These are phyloP conservation scores for Pseudonaja textilis DNA, from an alignment of 2,113 vertebrate genomes.

Conservation along the genomic window DNA sequence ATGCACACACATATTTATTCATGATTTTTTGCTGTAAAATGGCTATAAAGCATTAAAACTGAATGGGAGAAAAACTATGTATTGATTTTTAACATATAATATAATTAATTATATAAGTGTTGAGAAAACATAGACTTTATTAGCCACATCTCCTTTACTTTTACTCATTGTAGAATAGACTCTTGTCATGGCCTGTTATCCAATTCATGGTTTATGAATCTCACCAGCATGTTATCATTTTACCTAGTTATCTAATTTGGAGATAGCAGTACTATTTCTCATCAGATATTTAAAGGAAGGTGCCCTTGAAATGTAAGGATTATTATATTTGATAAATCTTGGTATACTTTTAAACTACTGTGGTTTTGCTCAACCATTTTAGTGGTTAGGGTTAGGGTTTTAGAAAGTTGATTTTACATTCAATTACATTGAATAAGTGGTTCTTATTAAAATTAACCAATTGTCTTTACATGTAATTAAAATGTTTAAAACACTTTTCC, in stretches of 20 bases:
- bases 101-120: neutral
- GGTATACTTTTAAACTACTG: neutral
- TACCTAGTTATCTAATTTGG: neutral
- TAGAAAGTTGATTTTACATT: neutral
- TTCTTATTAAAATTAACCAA: neutral
- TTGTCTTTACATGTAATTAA: neutral
- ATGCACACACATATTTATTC: neutral
- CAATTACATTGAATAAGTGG: neutral
- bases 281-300: neutral
- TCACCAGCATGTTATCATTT: neutral
- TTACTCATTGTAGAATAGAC: neutral
- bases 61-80: neutral
- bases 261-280: neutral
- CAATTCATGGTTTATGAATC: neutral
- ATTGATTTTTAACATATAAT: neutral
- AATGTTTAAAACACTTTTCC: neutral
- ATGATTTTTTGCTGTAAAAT: neutral
- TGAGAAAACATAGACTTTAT: neutral
- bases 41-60: neutral
- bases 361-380: neutral
- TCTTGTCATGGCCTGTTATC: neutral
- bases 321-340: neutral
- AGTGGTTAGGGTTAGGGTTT: neutral
- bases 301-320: neutral
- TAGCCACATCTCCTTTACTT: neutral